Evolutionary conservation across 2,797 vertebrate genomes (phyloP), one percentile per base, ranked within the genome.

Genomic region (Glossophaga mutica): DNA sequence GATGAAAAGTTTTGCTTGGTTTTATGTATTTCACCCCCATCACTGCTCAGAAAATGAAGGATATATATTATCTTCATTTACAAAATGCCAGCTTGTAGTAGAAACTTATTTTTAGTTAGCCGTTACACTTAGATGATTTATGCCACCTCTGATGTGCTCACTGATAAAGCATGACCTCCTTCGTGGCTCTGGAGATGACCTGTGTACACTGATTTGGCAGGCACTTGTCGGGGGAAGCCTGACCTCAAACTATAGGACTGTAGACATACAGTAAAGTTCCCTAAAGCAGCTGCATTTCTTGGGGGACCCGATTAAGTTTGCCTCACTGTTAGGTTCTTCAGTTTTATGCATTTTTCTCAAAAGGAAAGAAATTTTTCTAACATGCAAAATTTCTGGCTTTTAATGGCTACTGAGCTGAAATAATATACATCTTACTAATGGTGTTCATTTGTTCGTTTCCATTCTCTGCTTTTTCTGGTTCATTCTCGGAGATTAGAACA

Each of bases 1-100:
- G 48, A 57, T 50, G 7, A 46, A 76, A 68, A 44, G 8, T 50
- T 37, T 76, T 55, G 3, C 29, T 87, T 86, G 48, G 29, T 79
- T 67, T 82, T 42, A 55, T 68, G 29, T 50, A 68, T 73, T 67
- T 39, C 24, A 15, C 42, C 11, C n/a, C 29, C 18, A 7, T 22
- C 48, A 42, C 12, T 4, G 29, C 59, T 50, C 57, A 78, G 19
- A 96, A 96, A 91, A 76, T 5, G 37, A 95, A 95, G 81, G 74
- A 15, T 37, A 77, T 37, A 44, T 96, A 96, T 97, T 96, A 88
- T 97, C 97, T 94, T 87, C 62, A 32, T 98, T 95, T 44, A 89
- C 98, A 98, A 99, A 99, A 97, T 88, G 93, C 97, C 97, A 97
- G 98, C 98, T 98, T 98, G 96, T 98, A 97, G 98, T 96, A 97